A percentile compares a stretch with the other conserved stretches of the same genome.
Conservation (phyloP, 2,888 invertebrate species). For the Digitonthophagus gazella region DNA sequence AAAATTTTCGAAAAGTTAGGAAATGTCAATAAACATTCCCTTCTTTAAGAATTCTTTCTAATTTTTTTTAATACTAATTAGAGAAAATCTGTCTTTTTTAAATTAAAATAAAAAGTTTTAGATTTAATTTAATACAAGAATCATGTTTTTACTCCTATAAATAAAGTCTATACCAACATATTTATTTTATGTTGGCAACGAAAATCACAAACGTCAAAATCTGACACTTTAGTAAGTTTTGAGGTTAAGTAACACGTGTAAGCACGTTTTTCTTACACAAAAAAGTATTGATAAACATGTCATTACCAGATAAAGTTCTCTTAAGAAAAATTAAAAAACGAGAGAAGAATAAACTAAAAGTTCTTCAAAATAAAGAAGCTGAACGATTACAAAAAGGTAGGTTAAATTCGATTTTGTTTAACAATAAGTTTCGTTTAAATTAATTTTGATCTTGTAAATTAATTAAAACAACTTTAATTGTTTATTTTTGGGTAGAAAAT, state of each 20-base stretch:
- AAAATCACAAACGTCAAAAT: not conserved
- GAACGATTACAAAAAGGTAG: slow-evolving; percentile 41
- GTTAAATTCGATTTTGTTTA: not conserved
- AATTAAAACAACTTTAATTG: not conserved
- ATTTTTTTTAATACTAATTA: too few species aligned
- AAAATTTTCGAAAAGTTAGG: too few species aligned
- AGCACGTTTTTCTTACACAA: not conserved
- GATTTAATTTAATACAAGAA: too few species aligned
- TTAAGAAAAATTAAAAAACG: slow-evolving; percentile 75
- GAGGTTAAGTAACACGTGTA: too few species aligned
- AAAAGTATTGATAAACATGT: slow-evolving; percentile 50
- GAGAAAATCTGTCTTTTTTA: too few species aligned
- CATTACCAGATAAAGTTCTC: slow-evolving; percentile 67
- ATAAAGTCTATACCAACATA: too few species aligned
- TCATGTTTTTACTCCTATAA: too few species aligned
- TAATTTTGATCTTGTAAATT: not conserved
- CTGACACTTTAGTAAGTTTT: not conserved
- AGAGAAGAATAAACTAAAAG: slow-evolving; percentile 66
- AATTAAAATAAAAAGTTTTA: too few species aligned
- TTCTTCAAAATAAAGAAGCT: slow-evolving; percentile 58
- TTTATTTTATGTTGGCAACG: not conserved
- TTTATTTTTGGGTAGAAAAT: not conserved
- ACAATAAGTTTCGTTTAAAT: not conserved
- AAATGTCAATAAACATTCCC: too few species aligned
- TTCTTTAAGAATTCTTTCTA: too few species aligned